Evolutionary conservation across 2,888 invertebrate genomes (phyloP), one percentile per base, ranked within the genome.

Genomic region (Apamea sordens): DNA sequence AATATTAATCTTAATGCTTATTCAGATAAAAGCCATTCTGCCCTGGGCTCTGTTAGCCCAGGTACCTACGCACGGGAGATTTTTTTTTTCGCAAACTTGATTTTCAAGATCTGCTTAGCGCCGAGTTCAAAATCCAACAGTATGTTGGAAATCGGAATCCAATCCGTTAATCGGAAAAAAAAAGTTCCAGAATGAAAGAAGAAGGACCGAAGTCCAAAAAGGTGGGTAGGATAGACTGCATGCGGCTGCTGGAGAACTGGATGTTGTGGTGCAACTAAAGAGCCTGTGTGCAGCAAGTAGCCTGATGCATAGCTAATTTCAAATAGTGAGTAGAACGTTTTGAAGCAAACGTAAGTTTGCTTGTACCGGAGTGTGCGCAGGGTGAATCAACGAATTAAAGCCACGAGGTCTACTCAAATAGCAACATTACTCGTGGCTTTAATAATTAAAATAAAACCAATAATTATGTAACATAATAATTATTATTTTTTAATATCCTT

Each of bases 381-480:
- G 15, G 28, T 59, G 56, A 36, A n/a, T 21, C 24, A 50, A 50
- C 18, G 6, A 6, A 50, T 50, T 50, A 50, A 50, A 53, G 21
- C 53, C 53, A 21, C 21, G 53, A 53, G 53, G 21, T 53, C 24
- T 56, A 56, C 10, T 11, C 10, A 56, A 56, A 24, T 10, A 56
- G 11, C 41, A 50, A 47, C 28, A 65, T 21, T 24, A 56, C 64
- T 65, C 65, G 61, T 69, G 50, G 18, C 41, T 61, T 56, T 15
- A 28, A 72, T 44, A 50, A 65, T 50, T 24, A 84, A 92, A 92
- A 91, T 86, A 92, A 93, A 94, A 90, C 78, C 73, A 44, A 24
- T 11, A 76, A 59, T 79, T 95, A 93, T 94, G 94, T 95, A 95
- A 96, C 96, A 93, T 95, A 94, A 93, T 95, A 94, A 94, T 95